phyloP scores from a whole-genome alignment of 2,113 vertebrate species.

The Cyphomyrus plagiostoma region DNA sequence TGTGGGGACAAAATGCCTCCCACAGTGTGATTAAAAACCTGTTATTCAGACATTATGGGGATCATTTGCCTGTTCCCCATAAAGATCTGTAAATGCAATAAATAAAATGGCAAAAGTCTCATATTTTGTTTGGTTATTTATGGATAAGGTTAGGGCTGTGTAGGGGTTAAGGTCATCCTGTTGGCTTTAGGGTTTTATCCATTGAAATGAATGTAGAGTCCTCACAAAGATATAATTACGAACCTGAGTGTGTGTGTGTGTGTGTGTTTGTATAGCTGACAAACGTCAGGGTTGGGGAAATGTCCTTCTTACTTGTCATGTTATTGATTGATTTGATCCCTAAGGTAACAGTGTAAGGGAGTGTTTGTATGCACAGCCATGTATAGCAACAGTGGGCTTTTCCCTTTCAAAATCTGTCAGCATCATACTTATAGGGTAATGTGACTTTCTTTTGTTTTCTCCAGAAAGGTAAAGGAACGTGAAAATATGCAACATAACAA shows the following conservation, averaged over 20 bases:
- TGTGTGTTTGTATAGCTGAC: not conserved
- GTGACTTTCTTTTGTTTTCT: not conserved
- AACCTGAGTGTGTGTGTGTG: not conserved
- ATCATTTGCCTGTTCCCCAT: too few relatives aligned
- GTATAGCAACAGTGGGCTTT: not conserved
- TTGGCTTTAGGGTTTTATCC: not conserved
- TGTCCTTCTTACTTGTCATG: not conserved
- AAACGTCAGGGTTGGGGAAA: not conserved
- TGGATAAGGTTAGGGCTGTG: not conserved
- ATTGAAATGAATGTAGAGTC: not conserved
- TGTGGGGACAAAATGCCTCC: too few relatives aligned
- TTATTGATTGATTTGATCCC: not conserved
- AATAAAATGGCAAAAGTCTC: not conserved
- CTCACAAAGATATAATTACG: not conserved
- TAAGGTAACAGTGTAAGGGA: not conserved
- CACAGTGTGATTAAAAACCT: too few relatives aligned
- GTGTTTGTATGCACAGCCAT: not conserved
- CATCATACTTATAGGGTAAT: not conserved
- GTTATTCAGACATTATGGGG: too few relatives aligned
- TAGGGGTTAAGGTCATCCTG: not conserved
- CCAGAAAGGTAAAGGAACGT: not conserved
- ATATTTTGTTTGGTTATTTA: not conserved
- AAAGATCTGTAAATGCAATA: not conserved
- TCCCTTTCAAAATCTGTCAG: not conserved
- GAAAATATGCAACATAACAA: not conserved